Percentiles rank a stretch among this genome's conserved stretches.
phyloP scores from a whole-genome alignment of 2,888 invertebrate species.

The Spisula solida region DNA sequence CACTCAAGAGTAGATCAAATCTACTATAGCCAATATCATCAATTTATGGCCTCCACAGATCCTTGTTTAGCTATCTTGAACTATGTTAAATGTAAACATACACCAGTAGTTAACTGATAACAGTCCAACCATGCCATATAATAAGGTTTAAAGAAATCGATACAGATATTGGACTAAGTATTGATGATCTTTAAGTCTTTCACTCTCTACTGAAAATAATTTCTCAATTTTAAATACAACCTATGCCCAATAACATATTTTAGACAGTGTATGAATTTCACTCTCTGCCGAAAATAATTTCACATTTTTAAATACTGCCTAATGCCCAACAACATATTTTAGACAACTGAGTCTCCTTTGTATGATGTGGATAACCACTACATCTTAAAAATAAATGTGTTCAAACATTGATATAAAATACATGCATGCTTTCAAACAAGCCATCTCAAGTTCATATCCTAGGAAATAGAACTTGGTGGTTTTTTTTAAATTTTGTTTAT shows the following conservation, averaged over 20 bases:
- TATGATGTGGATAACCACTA: too few species aligned
- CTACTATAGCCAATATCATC: neutral
- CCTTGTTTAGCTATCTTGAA: neutral
- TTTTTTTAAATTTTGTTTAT: too few species aligned
- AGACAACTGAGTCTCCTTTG: too few species aligned
- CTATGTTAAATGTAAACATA: slow-evolving; percentile 26
- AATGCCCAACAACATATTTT: too few species aligned
- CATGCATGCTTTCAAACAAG: too few species aligned
- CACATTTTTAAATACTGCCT: too few species aligned
- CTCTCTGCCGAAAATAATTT: neutral
- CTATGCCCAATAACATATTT: too few species aligned
- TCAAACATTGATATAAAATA: too few species aligned
- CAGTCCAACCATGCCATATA: neutral
- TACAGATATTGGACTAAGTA: neutral
- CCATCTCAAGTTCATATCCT: too few species aligned
- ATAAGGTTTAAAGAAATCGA: neutral
- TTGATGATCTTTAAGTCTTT: neutral
- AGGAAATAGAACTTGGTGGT: too few species aligned
- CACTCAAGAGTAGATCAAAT: slow-evolving; percentile 7
- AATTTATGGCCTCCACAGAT: slow-evolving; percentile 24
- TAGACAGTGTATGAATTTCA: too few species aligned
- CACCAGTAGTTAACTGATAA: slow-evolving; percentile 11
- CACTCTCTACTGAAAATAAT: neutral
- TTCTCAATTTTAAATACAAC: neutral
- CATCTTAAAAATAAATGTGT: too few species aligned